These are phyloP conservation scores for Chromobotia macracanthus DNA, from an alignment of 2,797 vertebrate species.

Conservation along the genomic window DNA sequence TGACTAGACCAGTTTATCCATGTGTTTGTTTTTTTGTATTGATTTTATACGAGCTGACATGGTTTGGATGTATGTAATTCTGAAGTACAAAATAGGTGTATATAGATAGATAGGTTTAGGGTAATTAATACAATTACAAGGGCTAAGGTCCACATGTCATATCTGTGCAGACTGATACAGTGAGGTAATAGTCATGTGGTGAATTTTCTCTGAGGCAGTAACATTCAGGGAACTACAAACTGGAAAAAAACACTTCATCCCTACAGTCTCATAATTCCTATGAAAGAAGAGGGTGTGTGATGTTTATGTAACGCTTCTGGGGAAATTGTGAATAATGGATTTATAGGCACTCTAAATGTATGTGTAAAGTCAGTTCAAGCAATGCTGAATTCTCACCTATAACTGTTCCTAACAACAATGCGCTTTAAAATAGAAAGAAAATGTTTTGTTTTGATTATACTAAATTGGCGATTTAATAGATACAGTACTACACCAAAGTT, in stretches of 20 bases:
- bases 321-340: constrained; percentile 44
- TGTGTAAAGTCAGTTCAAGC: neutral
- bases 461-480: neutral
- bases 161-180: constrained; percentile 52
- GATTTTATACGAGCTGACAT: neutral
- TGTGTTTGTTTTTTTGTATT: neutral
- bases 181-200: constrained; percentile 68
- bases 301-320: constrained; percentile 37
- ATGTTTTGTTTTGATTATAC: neutral
- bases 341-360: constrained; percentile 13
- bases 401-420: neutral
- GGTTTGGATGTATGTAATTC: neutral
- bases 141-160: constrained; percentile 54
- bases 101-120: constrained; percentile 22
- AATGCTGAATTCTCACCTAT: neutral
- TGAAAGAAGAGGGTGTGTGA: constrained; percentile 19
- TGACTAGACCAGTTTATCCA: neutral
- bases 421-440: neutral
- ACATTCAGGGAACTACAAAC: constrained; percentile 41
- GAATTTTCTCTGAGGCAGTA: constrained; percentile 59
- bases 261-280: constrained; percentile 29
- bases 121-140: constrained; percentile 55
- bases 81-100: neutral
- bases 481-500: too few relatives aligned
- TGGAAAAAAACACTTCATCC: constrained; percentile 15